These are phyloP conservation scores for Sebastes kiyomatsui DNA, from an alignment of 2,797 vertebrate genomes.

Conservation along the genomic window DNA sequence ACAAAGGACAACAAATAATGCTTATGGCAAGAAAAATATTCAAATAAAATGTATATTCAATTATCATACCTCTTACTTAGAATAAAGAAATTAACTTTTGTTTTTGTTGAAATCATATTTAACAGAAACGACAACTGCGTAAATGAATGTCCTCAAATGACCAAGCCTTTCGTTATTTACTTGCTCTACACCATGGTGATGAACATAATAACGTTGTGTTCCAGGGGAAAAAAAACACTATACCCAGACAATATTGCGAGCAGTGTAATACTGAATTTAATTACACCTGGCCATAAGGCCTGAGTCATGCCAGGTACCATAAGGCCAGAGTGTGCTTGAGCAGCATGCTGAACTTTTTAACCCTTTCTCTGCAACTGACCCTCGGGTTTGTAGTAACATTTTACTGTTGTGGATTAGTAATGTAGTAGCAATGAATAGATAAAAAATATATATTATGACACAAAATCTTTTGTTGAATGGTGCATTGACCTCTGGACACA, in stretches of 20 bases:
- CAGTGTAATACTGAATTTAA: neutral
- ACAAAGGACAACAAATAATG: neutral
- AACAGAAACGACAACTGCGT: neutral
- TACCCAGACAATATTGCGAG: neutral
- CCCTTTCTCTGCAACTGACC: neutral
- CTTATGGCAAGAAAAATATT: neutral
- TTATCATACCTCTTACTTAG: neutral
- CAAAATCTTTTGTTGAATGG: neutral
- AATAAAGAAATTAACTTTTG: neutral
- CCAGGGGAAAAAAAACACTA: neutral
- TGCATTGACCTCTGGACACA: conserved; percentile 27
- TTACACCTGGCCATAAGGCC: neutral
- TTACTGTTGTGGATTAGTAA: neutral
- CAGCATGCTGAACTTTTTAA: neutral
- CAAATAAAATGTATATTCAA: neutral
- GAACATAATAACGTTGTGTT: neutral
- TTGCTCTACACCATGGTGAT: neutral
- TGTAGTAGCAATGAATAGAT: neutral
- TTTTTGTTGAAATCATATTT: neutral
- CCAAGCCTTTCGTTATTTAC: neutral
- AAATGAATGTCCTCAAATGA: neutral
- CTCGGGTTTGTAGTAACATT: neutral
- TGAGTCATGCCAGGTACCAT: neutral
- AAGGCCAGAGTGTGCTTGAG: neutral
- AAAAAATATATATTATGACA: neutral